A percentile compares a stretch with the other conserved stretches of the same genome.
phyloP scores from a whole-genome alignment of 2,113 vertebrate species.

The Mustela lutreola region DNA sequence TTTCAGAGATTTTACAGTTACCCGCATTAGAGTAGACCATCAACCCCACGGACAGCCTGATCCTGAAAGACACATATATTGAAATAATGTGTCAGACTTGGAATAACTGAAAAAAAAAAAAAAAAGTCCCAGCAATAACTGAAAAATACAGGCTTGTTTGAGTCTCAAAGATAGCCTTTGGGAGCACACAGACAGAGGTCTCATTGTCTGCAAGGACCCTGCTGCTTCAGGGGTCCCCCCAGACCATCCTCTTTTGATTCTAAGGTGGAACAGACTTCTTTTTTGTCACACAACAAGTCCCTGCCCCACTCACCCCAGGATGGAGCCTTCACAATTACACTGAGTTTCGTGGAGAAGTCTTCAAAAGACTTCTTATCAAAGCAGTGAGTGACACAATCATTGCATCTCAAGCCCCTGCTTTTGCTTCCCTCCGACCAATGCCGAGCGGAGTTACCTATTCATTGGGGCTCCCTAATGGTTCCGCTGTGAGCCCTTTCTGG shows the following conservation, averaged over 20 bases:
- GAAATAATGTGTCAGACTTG: conserved; percentile 21
- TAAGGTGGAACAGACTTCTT: neutral
- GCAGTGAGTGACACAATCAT: neutral
- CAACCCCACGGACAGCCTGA: neutral
- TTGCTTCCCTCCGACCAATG: neutral
- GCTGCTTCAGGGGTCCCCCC: neutral
- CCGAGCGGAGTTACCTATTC: neutral
- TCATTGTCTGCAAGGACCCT: conserved; percentile 4
- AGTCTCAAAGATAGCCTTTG: neutral
- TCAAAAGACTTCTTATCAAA: neutral
- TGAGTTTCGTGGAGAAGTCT: neutral
- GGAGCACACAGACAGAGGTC: conserved; percentile 42
- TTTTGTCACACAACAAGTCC: neutral
- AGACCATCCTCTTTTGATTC: neutral
- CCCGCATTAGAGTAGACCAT: neutral
- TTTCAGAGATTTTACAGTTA: conserved; percentile 9
- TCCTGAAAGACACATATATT: neutral
- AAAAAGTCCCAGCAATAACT: neutral
- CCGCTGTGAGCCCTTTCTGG: neutral
- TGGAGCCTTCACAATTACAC: neutral
- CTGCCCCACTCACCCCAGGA: too few species aligned
- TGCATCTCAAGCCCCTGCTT: neutral
- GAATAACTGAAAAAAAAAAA: neutral
- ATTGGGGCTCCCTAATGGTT: neutral
- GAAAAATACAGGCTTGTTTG: neutral